A percentile compares a stretch with the other conserved stretches of the same genome.
These are phyloP conservation scores for Melieria crassipennis DNA, from an alignment of 2,888 invertebrate species.

Conservation along the genomic window DNA sequence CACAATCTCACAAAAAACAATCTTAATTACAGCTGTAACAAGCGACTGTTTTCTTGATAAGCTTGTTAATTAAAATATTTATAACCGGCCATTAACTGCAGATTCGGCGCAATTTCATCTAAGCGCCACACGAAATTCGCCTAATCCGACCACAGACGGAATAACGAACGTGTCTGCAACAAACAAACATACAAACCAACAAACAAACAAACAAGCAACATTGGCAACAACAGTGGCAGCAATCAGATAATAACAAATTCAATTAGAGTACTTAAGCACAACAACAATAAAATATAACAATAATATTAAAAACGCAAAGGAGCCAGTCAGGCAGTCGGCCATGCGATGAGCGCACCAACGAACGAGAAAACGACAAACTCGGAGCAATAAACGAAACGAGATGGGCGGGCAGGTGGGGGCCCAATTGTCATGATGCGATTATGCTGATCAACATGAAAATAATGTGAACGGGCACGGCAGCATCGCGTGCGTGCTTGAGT, in stretches of 20 bases:
- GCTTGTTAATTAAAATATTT: too few relatives aligned
- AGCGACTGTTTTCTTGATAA: too few relatives aligned
- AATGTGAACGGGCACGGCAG: neutral
- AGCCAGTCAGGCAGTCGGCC: neutral
- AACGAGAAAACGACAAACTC: too few relatives aligned
- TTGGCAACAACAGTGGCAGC: neutral
- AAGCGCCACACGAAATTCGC: too few relatives aligned
- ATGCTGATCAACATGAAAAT: conserved; percentile 23
- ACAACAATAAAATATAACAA: conserved; percentile 8
- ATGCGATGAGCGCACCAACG: too few relatives aligned
- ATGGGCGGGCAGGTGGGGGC: neutral
- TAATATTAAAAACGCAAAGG: conserved; percentile 1
- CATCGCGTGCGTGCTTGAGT: neutral
- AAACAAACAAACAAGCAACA: conserved; percentile 3
- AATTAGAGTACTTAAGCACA: conserved; percentile 19
- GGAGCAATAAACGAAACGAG: too few relatives aligned
- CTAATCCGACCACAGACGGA: neutral
- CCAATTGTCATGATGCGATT: conserved; percentile 24
- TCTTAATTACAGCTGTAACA: too few relatives aligned
- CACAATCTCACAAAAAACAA: too few relatives aligned
- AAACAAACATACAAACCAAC: neutral
- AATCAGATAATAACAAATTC: conserved; percentile 19
- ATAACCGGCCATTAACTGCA: too few relatives aligned
- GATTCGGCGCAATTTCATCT: too few relatives aligned
- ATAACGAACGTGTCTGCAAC: neutral